Base-by-base conservation (phyloP, 2,797 vertebrate species). In the Argentina silus region DNA sequence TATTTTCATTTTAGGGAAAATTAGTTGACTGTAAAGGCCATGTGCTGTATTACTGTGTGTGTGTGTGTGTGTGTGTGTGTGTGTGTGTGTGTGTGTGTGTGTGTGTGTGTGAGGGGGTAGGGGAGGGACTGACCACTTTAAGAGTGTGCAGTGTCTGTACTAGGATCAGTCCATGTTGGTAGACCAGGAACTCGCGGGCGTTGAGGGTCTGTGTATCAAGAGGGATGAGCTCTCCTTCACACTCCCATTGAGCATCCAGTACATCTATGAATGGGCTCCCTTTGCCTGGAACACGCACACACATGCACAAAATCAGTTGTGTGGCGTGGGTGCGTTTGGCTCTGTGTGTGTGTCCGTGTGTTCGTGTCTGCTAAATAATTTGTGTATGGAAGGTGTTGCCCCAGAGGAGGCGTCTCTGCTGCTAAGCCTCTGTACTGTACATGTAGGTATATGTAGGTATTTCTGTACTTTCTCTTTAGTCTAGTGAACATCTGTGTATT, bases 111-210 rank as follows among this genome's bases (percentile, higher is more conserved):
- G 44, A 17, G 43, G 10, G 45, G 19, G 27, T 9, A n/a, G 53
- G 47, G 19, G 27, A n/a, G 36, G 53, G 47, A 87, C 89, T 69
- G 73, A 94, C 93, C 91, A 93, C 85, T 75, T 89, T 86, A 53
- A 93, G 91, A 23, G 82, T 51, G 1, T 87, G 85, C 43, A 99
- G 87, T 0, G 92, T 89, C 1, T 88, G 60, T 0, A 96, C 90
- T 53, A 96, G 79, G 72, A 91, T 93, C n/a, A 95, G 85, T 56
- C 96, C 95, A 0, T 96, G 94, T 55, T 96, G 95, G 78, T 94
- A 97, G 57, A 95, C 80, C 47, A 95, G 85, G 43, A 95, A 91
- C 81, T 97, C 96, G 72, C 91, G 93, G 11, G 93, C 79, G 65
- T 93, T 94, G 15, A 99, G 93, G 3, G 83, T 79, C 15, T 90